These are phyloP conservation scores for Hirtodrosophila duncani DNA, from an alignment of 2,888 invertebrate genomes.

Conservation along the genomic window DNA sequence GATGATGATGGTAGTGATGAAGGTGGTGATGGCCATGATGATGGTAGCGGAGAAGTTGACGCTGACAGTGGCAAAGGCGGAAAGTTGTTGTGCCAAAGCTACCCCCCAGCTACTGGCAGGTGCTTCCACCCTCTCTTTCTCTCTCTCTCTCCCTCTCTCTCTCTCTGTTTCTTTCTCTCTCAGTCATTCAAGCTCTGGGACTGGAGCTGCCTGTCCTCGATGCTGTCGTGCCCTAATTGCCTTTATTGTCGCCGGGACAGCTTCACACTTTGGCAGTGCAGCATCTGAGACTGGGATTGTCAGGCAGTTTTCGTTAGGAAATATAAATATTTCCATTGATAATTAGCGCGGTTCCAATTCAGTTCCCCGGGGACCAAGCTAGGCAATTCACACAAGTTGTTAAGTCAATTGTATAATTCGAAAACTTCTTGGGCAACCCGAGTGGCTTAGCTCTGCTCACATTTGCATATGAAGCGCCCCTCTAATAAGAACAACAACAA, in stretches of 20 bases:
- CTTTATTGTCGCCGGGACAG: slow-evolving; percentile 52
- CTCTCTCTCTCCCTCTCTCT: background rate
- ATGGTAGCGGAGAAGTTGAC: too few species aligned
- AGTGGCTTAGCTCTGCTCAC: background rate
- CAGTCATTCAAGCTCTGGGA: slow-evolving; percentile 29
- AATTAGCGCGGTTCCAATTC: slow-evolving; percentile 40
- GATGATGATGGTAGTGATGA: slow-evolving; percentile 10
- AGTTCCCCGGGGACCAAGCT: slow-evolving; percentile 10
- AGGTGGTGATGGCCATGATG: slow-evolving; percentile 1
- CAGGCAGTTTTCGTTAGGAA: background rate
- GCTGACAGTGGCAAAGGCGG: slow-evolving; percentile 27
- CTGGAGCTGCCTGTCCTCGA: slow-evolving; percentile 9
- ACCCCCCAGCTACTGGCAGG: slow-evolving; percentile 19
- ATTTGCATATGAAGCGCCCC: slow-evolving; percentile 34
- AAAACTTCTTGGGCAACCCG: slow-evolving; percentile 4
- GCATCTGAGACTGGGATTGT: background rate
- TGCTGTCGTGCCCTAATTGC: slow-evolving; percentile 46
- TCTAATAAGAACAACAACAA: slow-evolving; percentile 37
- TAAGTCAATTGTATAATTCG: slow-evolving; percentile 18
- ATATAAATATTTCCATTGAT: slow-evolving; percentile 54
- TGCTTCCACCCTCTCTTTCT: background rate
- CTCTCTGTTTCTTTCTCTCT: slow-evolving; percentile 14
- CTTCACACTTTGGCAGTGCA: slow-evolving; percentile 38
- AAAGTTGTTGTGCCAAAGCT: slow-evolving; percentile 42
- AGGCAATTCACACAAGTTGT: slow-evolving; percentile 21